phyloP scores from a whole-genome alignment of 2,888 invertebrate genomes.

The Cyaniris semiargus region DNA sequence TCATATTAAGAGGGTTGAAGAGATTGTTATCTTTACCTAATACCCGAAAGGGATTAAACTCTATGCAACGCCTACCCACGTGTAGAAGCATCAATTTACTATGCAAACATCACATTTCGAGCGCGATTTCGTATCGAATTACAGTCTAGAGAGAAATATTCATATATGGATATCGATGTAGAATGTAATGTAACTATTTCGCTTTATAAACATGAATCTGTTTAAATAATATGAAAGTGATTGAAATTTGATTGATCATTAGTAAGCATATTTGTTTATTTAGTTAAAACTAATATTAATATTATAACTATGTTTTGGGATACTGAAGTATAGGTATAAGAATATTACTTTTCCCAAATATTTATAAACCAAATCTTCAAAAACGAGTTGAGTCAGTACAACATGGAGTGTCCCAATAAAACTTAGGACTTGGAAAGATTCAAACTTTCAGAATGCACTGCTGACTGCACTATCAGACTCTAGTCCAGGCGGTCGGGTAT shows the following conservation, averaged over 20 bases:
- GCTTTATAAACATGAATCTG: not conserved
- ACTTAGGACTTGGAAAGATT: not conserved
- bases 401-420: not conserved
- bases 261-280: not conserved
- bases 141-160: not conserved
- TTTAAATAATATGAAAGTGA: not conserved
- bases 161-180: not conserved
- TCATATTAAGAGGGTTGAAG: not conserved
- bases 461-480: not conserved
- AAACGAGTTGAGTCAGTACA: too few relatives aligned
- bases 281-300: not conserved
- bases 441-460: not conserved
- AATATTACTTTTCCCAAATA: too few relatives aligned
- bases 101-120: not conserved
- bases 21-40: not conserved
- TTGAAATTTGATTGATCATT: not conserved
- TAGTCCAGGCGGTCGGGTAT: not conserved
- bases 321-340: too few relatives aligned
- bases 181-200: not conserved
- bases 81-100: conserved; percentile 7
- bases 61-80: not conserved
- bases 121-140: not conserved
- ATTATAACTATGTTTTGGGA: too few relatives aligned
- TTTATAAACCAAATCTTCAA: too few relatives aligned
- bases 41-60: not conserved